These are phyloP conservation scores for Myiothlypis coronata DNA, from an alignment of 2,797 vertebrate genomes.

Conservation along the genomic window DNA sequence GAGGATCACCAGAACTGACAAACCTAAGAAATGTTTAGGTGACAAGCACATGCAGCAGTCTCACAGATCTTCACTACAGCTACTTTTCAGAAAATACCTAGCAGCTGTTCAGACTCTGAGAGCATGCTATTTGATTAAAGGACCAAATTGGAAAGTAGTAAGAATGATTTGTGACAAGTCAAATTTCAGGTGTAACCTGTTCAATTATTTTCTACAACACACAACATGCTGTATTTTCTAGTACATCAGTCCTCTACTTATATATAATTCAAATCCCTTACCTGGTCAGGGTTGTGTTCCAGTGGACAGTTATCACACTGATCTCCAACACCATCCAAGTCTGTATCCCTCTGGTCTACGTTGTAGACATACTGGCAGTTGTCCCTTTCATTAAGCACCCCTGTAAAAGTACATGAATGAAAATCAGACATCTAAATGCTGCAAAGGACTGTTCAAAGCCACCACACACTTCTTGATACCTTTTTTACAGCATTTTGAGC, in stretches of 20 bases:
- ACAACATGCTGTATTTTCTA: background rate
- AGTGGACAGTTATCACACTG: conserved; percentile 98
- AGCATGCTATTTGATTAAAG: background rate
- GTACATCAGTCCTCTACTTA: background rate
- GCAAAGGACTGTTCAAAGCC: background rate
- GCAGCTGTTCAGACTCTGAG: background rate
- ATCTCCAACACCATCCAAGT: conserved; percentile 94
- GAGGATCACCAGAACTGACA: background rate
- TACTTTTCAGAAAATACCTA: background rate
- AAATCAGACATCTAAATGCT: background rate
- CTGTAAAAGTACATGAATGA: conserved; percentile 66
- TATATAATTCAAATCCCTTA: conserved; percentile 38
- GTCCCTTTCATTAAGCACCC: conserved; percentile 92
- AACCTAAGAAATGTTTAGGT: background rate
- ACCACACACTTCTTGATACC: background rate
- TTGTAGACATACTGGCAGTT: conserved; percentile 98
- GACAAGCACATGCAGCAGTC: background rate
- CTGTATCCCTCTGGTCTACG: conserved; percentile 93
- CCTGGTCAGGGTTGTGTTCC: conserved; percentile 98
- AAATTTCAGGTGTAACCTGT: background rate
- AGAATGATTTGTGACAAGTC: background rate
- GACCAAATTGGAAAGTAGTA: background rate
- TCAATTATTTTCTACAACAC: background rate
- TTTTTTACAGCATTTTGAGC: background rate
- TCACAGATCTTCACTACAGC: background rate